Base-by-base conservation (phyloP, 2,797 vertebrate genomes). In the Serranus cabrilla region DNA sequence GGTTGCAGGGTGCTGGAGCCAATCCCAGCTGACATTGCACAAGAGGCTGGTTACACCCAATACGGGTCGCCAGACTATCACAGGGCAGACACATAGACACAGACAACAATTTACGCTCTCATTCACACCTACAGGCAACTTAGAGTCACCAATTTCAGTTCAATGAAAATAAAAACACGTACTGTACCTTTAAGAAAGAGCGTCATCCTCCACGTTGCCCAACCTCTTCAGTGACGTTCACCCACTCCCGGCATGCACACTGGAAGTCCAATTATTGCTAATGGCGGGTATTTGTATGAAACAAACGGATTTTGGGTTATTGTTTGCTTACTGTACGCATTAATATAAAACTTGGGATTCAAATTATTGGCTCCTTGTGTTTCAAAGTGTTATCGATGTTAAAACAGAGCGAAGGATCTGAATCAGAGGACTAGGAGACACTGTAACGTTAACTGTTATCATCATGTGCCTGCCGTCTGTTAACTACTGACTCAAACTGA, bases 241-340 rank as follows among this genome's bases (percentile, higher is more conserved):
- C 20, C 1, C 2, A 58, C 80, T 94, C 89, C 93, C 91, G 93
- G 81, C 87, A 90, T 92, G 88, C 94, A 78, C 86, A 62, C 84
- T 91, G 79, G 60, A 85, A 84, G 86, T 88, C 87, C 63, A 91
- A 92, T 92, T 71, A 83, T 88, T 54, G 85, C 66, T 73, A 89
- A 90, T 87, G 91, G 92, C 94, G 94, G 94, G 94, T 83, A 84
- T 93, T 94, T 94, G 63, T 87, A 82, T 42, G 31, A 83, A 81
- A 85, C 43, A 69, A 47, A 31, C 66, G 27, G 50, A 50, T 72
- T 81, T 67, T 42, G 67, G 67, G 55, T 54, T 59, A 10, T 16
- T 43, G 37, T 70, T 39, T 11, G 23, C 40, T 37, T 46, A 37
- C 17, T 49, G 18, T 59, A 17, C 13, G 21, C 4, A 20, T 21